A percentile compares a stretch with the other conserved stretches of the same genome.
These are phyloP conservation scores for Simalia tracyae DNA, from an alignment of 2,797 vertebrate species.

Conservation along the genomic window DNA sequence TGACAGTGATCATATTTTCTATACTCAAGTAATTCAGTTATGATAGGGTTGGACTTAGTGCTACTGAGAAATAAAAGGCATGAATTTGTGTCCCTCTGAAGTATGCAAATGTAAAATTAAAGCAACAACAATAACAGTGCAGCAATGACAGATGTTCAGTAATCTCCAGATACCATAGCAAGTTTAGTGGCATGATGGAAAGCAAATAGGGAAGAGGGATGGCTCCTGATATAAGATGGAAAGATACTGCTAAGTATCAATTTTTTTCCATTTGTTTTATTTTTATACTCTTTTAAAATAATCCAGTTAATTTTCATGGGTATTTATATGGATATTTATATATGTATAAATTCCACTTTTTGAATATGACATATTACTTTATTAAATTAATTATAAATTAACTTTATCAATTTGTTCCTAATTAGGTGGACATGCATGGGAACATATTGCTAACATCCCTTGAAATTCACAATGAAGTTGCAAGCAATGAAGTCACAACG, in stretches of 20 bases:
- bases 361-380: background rate
- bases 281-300: background rate
- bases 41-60: background rate
- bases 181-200: background rate
- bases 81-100: background rate
- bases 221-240: background rate
- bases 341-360: background rate
- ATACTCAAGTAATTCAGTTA: background rate
- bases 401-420: constrained; percentile 21
- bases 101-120: background rate
- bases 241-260: background rate
- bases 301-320: background rate
- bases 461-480: constrained; percentile 96
- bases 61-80: background rate
- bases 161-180: background rate
- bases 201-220: background rate
- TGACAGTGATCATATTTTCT: background rate
- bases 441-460: constrained; percentile 94
- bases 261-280: background rate
- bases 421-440: constrained; percentile 92
- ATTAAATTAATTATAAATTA: constrained; percentile 34
- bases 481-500: constrained; percentile 86
- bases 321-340: background rate
- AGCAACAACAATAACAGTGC: background rate
- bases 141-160: background rate